These are phyloP conservation scores for Deroptyus accipitrinus DNA, from an alignment of 2,113 vertebrate species.

Conservation along the genomic window DNA sequence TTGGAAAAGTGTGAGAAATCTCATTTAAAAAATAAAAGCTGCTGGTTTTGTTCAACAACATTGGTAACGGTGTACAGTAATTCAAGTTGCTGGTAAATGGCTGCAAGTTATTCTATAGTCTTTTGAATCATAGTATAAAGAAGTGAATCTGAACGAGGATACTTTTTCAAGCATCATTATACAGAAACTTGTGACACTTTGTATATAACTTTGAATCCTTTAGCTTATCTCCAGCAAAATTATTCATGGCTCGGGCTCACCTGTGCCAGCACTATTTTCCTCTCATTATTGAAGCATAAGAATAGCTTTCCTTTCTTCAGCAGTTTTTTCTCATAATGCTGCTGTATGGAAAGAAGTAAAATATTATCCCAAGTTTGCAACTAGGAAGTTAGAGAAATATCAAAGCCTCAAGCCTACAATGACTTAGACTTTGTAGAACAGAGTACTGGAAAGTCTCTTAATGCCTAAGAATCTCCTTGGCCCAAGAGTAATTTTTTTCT, in stretches of 20 bases:
- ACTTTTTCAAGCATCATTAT: background rate
- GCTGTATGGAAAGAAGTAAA: background rate
- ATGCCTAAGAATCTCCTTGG: background rate
- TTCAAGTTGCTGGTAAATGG: background rate
- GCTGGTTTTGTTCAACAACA: background rate
- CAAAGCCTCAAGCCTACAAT: background rate
- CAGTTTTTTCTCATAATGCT: background rate
- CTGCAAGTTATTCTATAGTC: background rate
- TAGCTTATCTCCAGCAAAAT: background rate
- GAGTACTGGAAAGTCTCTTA: background rate
- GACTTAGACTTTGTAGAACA: background rate
- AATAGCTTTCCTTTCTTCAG: background rate
- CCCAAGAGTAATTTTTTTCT: background rate
- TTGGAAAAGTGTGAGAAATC: background rate
- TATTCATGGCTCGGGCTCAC: background rate
- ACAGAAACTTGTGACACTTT: background rate
- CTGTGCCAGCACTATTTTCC: accelerated
- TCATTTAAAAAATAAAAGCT: background rate
- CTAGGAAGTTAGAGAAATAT: background rate
- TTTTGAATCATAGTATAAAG: background rate
- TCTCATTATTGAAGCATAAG: background rate
- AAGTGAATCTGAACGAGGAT: background rate
- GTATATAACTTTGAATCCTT: background rate
- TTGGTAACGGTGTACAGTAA: background rate
- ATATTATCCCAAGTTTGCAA: background rate